A percentile compares a stretch with the other conserved stretches of the same genome.
Conservation (phyloP, 2,113 vertebrate genomes). For the Elachura formosa region DNA sequence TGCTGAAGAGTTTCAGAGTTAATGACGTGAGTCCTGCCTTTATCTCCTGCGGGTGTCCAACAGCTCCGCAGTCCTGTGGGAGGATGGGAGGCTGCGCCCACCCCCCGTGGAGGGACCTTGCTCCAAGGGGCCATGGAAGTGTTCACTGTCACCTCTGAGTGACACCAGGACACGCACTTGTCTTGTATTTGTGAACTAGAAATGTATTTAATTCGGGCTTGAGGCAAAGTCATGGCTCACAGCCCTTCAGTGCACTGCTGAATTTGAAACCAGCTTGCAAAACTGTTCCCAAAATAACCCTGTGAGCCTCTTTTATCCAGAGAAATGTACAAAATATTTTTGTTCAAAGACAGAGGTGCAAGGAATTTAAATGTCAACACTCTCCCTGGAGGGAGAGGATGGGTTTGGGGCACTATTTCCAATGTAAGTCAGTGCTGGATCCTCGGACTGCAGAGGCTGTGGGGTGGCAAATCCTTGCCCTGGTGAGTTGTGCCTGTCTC, state of each 20-base stretch:
- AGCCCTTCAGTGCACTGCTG: background rate
- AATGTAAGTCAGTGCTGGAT: fast-evolving
- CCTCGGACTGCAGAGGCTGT: background rate
- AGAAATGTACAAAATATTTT: background rate
- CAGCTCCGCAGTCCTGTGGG: background rate
- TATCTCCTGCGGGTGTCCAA: fast-evolving
- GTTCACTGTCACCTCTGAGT: background rate
- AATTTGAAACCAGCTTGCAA: background rate
- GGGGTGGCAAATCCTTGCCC: background rate
- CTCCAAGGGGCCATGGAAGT: background rate
- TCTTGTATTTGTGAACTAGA: background rate
- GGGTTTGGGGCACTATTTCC: background rate
- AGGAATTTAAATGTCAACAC: background rate
- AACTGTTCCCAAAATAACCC: conserved; percentile 3
- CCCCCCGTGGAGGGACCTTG: no score
- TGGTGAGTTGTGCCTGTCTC: fast-evolving
- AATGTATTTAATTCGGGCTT: background rate
- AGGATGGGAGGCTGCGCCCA: background rate
- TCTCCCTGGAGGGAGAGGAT: background rate
- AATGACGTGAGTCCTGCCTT: background rate
- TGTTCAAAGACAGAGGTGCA: background rate
- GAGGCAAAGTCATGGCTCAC: conserved; percentile 10
- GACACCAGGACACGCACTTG: background rate
- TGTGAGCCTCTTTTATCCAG: background rate
- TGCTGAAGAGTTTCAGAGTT: background rate